Base-by-base conservation (phyloP, 2,888 invertebrate genomes). In the Drosophila mulleri region DNA sequence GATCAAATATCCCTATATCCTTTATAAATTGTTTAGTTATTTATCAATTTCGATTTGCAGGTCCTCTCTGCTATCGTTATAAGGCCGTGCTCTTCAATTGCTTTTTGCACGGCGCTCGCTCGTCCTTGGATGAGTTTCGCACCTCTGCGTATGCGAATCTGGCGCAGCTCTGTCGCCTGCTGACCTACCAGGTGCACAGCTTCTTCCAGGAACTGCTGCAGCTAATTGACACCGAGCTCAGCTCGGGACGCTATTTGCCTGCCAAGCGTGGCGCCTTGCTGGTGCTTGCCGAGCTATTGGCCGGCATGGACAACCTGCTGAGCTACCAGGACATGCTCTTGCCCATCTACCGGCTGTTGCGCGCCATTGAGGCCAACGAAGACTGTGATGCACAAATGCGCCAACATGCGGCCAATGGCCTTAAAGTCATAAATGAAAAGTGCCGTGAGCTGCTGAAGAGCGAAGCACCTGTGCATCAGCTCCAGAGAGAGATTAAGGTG, bases 61-160 rank as follows among this genome's bases (percentile, higher is more conserved):
- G 93, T 57, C 87, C 90, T 0, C 69, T 92, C 2, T 91, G 91
- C 14, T 93, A 91, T 74, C 91, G 92, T 64, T 91, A 93, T 42
- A 93, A 92, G 70, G 87, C 74, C 3, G 74, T 84, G 5, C 70
- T 93, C 5, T 68, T 93, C 1, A 92, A 93, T 60, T 90, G 91
- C 29, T 93, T 91, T 50, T 89, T 93, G 71, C 69, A 80, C 7
- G 93, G 93, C 1, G 82, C 89, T 5, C 88, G 89, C 3, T 91
- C 91, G 3, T 41, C 76, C 0, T 52, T 81, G 11, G 76, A 92
- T 68, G 93, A 93, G 68, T 92, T 93, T 50, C 90, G 93, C 3
- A 88, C 89, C 74, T 93, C 93, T 0, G 90, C 93, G 2, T 91
- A 91, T 66, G 89, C 93, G 6, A 93, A 93, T 71, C 79, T 93